Evolutionary conservation across 2,113 vertebrate genomes (phyloP).

Genomic region (Ardeotis arabs): DNA sequence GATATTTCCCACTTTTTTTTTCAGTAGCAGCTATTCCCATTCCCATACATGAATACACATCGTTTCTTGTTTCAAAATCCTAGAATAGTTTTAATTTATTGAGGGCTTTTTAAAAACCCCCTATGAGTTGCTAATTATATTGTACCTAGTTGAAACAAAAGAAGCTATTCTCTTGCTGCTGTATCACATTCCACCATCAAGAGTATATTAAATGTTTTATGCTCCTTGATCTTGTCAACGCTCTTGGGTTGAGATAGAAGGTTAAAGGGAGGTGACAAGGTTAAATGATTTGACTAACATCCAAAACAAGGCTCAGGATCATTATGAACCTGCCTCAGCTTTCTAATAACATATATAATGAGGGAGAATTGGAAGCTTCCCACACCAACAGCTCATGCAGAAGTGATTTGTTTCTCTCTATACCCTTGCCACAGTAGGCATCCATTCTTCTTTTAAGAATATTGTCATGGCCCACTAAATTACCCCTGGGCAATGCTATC

Average conservation of each 20-base stretch:
- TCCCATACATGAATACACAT: not conserved
- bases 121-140: not conserved
- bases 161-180: not conserved
- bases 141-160: not conserved
- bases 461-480: slow-evolving; percentile 54
- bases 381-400: slow-evolving; percentile 9
- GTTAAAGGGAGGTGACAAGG: slow-evolving; percentile 56
- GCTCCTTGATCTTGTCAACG: not conserved
- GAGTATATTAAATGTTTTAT: slow-evolving; percentile 22
- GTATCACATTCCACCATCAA: slow-evolving; percentile 3
- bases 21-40: not conserved
- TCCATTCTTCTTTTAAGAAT: slow-evolving; percentile 46
- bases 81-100: not conserved
- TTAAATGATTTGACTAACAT: slow-evolving; percentile 69
- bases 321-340: slow-evolving; percentile 27
- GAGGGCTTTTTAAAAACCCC: not conserved
- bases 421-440: not conserved
- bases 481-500: slow-evolving; percentile 56
- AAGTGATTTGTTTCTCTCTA: slow-evolving; percentile 63
- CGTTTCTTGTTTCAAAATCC: not conserved
- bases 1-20: not conserved
- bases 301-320: slow-evolving; percentile 28
- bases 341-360: slow-evolving; percentile 47
- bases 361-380: slow-evolving; percentile 23
- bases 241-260: slow-evolving; percentile 11